Conservation (phyloP, 2,113 vertebrate species). For the Lophochroa leadbeateri region DNA sequence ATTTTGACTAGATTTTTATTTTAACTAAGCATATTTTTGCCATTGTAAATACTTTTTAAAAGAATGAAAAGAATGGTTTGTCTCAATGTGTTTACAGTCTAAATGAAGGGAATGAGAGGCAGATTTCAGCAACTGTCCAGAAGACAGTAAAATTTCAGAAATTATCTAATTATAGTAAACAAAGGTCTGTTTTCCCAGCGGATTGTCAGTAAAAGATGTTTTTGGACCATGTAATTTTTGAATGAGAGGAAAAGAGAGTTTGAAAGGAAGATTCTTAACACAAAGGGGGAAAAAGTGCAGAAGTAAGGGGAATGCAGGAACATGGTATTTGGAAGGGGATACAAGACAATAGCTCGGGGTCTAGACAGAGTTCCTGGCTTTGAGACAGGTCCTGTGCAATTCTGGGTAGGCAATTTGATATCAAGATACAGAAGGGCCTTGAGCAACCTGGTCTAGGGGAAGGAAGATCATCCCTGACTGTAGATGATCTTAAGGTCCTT, state of each 20-base stretch:
- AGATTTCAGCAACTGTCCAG: background rate
- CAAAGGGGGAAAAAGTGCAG: accelerated
- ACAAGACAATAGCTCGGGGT: accelerated
- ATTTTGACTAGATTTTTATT: background rate
- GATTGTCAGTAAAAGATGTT: background rate
- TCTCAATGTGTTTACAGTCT: background rate
- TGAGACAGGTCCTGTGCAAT: accelerated
- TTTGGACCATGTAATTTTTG: background rate
- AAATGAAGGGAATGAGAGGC: background rate
- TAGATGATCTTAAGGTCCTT: background rate
- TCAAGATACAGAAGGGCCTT: accelerated
- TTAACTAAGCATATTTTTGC: background rate
- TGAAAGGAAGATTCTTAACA: background rate
- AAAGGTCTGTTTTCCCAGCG: background rate
- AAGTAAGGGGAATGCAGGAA: background rate
- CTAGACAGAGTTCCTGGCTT: background rate
- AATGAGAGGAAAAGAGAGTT: background rate
- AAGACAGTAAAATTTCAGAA: background rate
- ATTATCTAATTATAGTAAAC: background rate
- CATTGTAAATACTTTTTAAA: background rate
- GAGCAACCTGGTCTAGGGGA: background rate
- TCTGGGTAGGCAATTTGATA: background rate
- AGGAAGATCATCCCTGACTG: background rate
- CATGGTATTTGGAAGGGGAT: accelerated
- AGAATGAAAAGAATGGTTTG: background rate